Base-by-base conservation (phyloP, 2,888 invertebrate species). In the Atethmia centrago region DNA sequence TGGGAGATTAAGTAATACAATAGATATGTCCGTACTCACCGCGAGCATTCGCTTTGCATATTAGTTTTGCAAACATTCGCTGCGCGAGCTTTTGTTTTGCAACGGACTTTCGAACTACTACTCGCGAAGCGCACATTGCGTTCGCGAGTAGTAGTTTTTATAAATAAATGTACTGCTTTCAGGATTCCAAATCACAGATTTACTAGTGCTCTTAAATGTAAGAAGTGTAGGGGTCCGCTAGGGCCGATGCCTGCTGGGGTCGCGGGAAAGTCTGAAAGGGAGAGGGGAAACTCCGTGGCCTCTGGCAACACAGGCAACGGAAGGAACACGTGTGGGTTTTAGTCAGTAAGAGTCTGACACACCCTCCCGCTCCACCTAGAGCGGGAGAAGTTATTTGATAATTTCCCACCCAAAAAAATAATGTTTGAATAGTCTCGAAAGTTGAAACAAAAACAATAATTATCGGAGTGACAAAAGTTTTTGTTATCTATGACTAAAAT, bases 401-500 rank as follows among this genome's bases (percentile, higher is more conserved):
- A n/a, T n/a, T n/a, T n/a, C n/a, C n/a, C n/a, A n/a, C n/a, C n/a
- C n/a, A n/a, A n/a, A n/a, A n/a, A n/a, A n/a, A n/a, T n/a, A n/a
- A n/a, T n/a, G n/a, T n/a, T n/a, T n/a, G n/a, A n/a, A 25, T 47
- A 7, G 7, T 31, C 4, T 31, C 19, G 31, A 58, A 28, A 67
- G 0, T 36, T 42, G 21, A 56, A 56, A 49, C 7, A 49, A 49
- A 69, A 47, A 63, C 47, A 25, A 3, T 49, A 31, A 25, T 31
- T 55, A 74, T 77, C n/a, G n/a, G n/a, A 42, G 31, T 66, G 56
- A 74, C 49, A 19, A n/a, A 7, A 58, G 3, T 36, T 8, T 45
- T 45, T 36, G n/a, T 74, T 75, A 78, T 78, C 78, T 45, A 40
- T 69, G 69, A 75, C 45, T 53, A 58, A 40, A 40, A 59, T 77